phyloP scores from a whole-genome alignment of 2,113 vertebrate species.

The Melospiza melodia region DNA sequence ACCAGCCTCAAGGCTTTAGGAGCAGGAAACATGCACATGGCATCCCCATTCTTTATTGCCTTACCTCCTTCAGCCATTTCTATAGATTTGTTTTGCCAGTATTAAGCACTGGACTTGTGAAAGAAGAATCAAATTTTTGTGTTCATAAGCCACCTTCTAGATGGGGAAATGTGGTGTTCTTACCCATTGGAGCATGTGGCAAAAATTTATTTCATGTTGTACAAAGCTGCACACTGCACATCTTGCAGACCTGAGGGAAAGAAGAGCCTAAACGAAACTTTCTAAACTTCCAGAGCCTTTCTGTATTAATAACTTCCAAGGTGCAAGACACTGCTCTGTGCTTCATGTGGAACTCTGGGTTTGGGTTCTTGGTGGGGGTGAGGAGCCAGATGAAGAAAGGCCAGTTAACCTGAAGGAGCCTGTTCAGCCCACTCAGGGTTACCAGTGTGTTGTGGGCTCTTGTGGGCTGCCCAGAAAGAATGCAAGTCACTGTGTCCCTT shows the following conservation, averaged over 20 bases:
- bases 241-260: too few species aligned
- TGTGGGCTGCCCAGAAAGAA: background rate
- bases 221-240: too few species aligned
- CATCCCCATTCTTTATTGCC: background rate
- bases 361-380: background rate
- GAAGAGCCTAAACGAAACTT: too few species aligned
- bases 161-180: too few species aligned
- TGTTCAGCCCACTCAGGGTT: background rate
- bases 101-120: too few species aligned
- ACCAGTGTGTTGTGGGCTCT: background rate
- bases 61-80: background rate
- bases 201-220: too few species aligned
- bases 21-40: background rate
- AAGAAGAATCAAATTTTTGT: too few species aligned
- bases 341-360: rapidly evolving
- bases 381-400: background rate
- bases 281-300: background rate
- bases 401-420: background rate
- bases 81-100: background rate
- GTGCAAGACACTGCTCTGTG: background rate
- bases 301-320: background rate
- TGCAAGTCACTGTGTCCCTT: background rate
- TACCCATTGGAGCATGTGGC: too few species aligned
- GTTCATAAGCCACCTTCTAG: too few species aligned
- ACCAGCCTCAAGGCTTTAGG: background rate